These are phyloP conservation scores for Cetoscarus ocellatus DNA, from an alignment of 2,797 vertebrate genomes.

Conservation along the genomic window DNA sequence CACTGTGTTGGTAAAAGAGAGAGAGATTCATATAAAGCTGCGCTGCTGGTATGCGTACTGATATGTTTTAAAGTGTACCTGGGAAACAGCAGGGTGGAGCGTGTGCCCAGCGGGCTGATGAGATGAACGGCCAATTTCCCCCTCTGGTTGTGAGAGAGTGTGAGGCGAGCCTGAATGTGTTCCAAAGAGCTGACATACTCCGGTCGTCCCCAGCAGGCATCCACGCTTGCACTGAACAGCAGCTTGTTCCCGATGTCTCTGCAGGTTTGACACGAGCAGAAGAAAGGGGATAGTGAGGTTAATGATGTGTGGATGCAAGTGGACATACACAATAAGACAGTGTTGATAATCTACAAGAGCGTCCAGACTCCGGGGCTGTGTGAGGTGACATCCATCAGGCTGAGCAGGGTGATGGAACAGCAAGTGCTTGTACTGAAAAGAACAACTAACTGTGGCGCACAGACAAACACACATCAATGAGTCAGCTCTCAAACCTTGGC, in stretches of 20 bases:
- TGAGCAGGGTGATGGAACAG: constrained; percentile 25
- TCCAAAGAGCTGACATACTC: constrained; percentile 91
- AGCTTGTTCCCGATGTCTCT: constrained; percentile 93
- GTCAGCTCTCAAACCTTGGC: constrained; percentile 83
- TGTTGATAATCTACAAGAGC: constrained; percentile 35
- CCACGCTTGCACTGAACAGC: constrained; percentile 90
- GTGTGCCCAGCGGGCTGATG: constrained; percentile 94
- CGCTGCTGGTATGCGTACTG: constrained; percentile 18
- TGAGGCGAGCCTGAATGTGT: constrained; percentile 93
- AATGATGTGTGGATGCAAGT: constrained; percentile 62
- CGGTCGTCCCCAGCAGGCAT: constrained; percentile 90
- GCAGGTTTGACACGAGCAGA: constrained; percentile 51
- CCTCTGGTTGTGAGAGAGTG: constrained; percentile 93
- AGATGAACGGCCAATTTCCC: constrained; percentile 96
- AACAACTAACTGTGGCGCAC: constrained; percentile 20
- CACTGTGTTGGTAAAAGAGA: constrained; percentile 16
- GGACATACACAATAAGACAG: constrained; percentile 45
- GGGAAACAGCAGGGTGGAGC: constrained; percentile 93
- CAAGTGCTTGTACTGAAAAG: constrained; percentile 26
- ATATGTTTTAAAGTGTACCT: constrained; percentile 82
- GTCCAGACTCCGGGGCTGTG: constrained; percentile 23
- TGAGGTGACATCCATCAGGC: constrained; percentile 40
- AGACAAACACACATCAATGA: constrained; percentile 4
- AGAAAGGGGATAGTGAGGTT: constrained; percentile 40
- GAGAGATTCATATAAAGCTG: constrained; percentile 15